Conservation (phyloP, 2,113 vertebrate genomes). For the Scortum barcoo region DNA sequence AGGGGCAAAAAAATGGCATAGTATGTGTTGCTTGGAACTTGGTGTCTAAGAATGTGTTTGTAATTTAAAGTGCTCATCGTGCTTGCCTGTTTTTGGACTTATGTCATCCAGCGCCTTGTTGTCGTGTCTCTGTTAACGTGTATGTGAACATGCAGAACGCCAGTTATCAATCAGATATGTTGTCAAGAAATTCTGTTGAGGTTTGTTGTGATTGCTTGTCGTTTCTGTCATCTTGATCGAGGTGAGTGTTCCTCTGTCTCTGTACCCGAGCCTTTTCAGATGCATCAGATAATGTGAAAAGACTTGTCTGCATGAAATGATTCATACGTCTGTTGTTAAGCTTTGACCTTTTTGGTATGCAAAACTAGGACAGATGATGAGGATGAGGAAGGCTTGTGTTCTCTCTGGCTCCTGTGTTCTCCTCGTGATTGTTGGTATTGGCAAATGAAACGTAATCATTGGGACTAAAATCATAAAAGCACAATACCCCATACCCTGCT, state of each 20-base stretch:
- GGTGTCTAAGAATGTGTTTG: not conserved
- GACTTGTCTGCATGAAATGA: conserved; percentile 21
- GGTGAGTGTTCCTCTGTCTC: not conserved
- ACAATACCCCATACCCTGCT: not conserved
- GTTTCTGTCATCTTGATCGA: not conserved
- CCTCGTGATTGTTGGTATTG: not conserved
- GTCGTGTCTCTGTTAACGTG: not conserved
- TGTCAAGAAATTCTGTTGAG: not conserved
- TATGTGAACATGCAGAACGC: not conserved
- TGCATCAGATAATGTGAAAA: conserved; percentile 42
- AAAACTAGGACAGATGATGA: not conserved
- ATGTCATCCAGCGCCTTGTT: not conserved
- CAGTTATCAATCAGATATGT: not conserved
- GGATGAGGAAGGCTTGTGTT: not conserved
- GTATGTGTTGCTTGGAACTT: too few relatives aligned
- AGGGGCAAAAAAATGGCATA: conserved; percentile 5
- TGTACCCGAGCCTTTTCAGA: conserved; percentile 22
- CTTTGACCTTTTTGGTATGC: not conserved
- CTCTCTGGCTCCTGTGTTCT: not conserved
- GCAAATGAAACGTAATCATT: conserved; percentile 10
- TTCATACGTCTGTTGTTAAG: conserved; percentile 21
- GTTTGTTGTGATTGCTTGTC: not conserved
- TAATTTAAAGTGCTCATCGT: not conserved
- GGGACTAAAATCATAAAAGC: too few relatives aligned
- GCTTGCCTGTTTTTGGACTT: not conserved